Percentiles rank a stretch among this genome's conserved stretches.
phyloP scores from a whole-genome alignment of 1,140 invertebrate species.

The Hycleus phaleratus region DNA sequence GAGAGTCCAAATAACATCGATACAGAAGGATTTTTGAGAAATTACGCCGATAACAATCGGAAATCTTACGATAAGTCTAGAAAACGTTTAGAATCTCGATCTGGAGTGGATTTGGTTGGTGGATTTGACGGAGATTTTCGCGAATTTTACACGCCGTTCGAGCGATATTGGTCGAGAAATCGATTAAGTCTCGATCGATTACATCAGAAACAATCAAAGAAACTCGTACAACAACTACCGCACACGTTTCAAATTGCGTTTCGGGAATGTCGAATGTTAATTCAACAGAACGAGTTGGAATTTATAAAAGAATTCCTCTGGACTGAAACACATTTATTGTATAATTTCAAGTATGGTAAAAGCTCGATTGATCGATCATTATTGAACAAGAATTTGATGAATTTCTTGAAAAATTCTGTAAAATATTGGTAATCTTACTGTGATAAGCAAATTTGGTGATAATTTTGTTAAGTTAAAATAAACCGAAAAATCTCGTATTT shows the following conservation, averaged over 20 bases:
- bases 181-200: slow-evolving; percentile 15
- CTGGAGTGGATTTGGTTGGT: not conserved
- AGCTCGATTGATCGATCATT: slow-evolving; percentile 2
- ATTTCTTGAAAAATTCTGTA: not conserved
- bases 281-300: slow-evolving; percentile 26
- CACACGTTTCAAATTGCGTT: slow-evolving; percentile 27
- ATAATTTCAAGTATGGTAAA: slow-evolving; percentile 6
- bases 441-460: not conserved
- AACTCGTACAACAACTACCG: slow-evolving; percentile 21
- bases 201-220: slow-evolving; percentile 18
- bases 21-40: not conserved
- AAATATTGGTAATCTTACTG: not conserved
- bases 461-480: not conserved
- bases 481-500: slow-evolving; percentile 3
- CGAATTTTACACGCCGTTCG: slow-evolving; percentile 24
- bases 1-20: not conserved
- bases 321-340: slow-evolving; percentile 27
- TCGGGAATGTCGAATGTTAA: slow-evolving; percentile 28
- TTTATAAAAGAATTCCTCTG: slow-evolving; percentile 26
- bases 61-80: not conserved
- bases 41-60: not conserved
- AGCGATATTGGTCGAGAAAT: slow-evolving; percentile 28
- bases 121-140: not conserved
- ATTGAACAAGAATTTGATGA: slow-evolving; percentile 1
- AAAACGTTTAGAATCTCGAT: slow-evolving; percentile 1